These are phyloP conservation scores for Amphiprion clarkii DNA, from an alignment of 2,797 vertebrate species.

Conservation along the genomic window DNA sequence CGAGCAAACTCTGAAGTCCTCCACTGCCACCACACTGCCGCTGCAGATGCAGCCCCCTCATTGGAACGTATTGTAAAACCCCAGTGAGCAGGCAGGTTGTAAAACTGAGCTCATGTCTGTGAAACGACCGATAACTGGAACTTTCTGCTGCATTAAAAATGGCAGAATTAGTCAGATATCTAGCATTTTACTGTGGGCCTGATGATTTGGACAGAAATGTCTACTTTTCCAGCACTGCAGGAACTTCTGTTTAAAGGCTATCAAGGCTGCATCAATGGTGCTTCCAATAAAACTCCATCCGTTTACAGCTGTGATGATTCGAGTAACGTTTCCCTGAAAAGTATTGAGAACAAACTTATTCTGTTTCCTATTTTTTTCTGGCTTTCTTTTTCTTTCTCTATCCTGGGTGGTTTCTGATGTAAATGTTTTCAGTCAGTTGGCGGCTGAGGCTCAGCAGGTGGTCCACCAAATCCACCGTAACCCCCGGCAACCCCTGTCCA, in stretches of 20 bases:
- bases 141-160: background rate
- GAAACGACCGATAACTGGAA: background rate
- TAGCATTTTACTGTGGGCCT: background rate
- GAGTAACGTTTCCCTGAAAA: background rate
- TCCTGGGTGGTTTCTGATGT: constrained; percentile 95
- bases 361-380: constrained; percentile 24
- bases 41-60: constrained; percentile 43
- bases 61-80: background rate
- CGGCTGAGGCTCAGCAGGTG: constrained; percentile 96
- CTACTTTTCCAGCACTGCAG: background rate
- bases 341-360: constrained; percentile 11
- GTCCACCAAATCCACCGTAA: constrained; percentile 98
- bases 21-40: constrained; percentile 53
- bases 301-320: constrained; percentile 2
- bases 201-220: background rate
- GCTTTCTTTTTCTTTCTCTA: constrained; percentile 48
- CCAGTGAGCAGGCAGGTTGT: background rate
- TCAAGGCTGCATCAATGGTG: background rate
- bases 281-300: background rate
- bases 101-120: background rate
- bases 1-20: constrained; percentile 26
- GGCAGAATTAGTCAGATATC: background rate
- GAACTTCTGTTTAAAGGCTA: background rate
- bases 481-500: constrained; percentile 85
- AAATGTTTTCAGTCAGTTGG: constrained; percentile 99